Percentiles rank a stretch among this genome's conserved stretches.
phyloP scores from a whole-genome alignment of 35 echinoderm and acorn worm species.

The Heliocidaris tuberculata region DNA sequence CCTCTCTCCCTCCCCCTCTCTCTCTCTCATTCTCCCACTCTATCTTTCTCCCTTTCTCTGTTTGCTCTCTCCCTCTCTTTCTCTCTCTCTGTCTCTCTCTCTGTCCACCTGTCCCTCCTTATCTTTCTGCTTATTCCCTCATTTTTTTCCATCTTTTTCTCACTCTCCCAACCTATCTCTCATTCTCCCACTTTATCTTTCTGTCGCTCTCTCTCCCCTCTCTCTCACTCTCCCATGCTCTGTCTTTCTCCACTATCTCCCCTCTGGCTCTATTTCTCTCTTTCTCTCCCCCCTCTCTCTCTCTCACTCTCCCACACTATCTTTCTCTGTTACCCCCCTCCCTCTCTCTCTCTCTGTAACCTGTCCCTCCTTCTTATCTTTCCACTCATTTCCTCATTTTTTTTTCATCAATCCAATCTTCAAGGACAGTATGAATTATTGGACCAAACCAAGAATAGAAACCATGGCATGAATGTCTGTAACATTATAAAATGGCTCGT shows the following conservation, averaged over 20 bases:
- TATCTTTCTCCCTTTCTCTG: neutral
- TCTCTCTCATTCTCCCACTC: neutral
- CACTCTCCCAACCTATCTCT: neutral
- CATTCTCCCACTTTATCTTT: neutral
- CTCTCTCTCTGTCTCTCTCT: neutral
- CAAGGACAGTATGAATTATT: neutral
- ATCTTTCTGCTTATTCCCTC: no score
- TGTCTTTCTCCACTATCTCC: neutral
- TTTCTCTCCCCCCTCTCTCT: neutral
- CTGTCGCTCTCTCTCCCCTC: neutral
- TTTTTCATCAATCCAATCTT: no score
- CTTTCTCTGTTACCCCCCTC: no score
- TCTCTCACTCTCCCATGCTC: neutral
- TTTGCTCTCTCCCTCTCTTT: neutral
- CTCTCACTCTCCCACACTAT: neutral
- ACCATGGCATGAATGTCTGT: neutral
- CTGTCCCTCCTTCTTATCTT: neutral
- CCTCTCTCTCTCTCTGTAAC: neutral
- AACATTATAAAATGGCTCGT: neutral
- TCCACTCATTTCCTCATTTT: neutral
- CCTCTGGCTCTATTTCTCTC: neutral
- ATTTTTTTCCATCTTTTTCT: no score
- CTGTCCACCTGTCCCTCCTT: neutral
- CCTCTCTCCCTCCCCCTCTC: no score
- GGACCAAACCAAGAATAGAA: neutral